A percentile compares a stretch with the other conserved stretches of the same genome.
phyloP scores from a whole-genome alignment of 2,113 vertebrate genomes.

The Himantopus leucocephalus region DNA sequence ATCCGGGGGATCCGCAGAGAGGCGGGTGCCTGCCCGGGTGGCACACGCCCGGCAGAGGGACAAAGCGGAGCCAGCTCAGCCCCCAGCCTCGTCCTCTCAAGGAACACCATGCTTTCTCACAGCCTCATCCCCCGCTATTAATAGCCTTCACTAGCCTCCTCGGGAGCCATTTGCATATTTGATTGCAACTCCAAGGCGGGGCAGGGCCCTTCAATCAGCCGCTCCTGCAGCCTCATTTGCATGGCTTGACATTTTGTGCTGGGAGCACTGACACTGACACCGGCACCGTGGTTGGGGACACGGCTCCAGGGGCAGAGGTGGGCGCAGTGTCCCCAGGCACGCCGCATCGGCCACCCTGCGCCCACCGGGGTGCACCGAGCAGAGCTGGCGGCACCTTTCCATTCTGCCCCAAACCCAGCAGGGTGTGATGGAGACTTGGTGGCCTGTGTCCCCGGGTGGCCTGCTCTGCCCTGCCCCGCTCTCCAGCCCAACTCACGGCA shows the following conservation, averaged over 20 bases:
- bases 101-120: not conserved
- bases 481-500: not conserved
- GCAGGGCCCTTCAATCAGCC: constrained; percentile 69
- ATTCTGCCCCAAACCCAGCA: not conserved
- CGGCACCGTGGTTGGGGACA: not conserved
- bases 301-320: not conserved
- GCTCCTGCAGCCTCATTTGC: constrained; percentile 73
- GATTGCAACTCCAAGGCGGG: constrained; percentile 70
- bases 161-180: constrained; percentile 75
- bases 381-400: not conserved
- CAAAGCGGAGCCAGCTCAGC: not conserved
- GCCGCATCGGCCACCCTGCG: rapidly evolving
- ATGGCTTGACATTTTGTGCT: constrained; percentile 73
- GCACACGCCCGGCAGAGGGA: not conserved
- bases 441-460: not conserved
- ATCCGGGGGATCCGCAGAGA: rapidly evolving
- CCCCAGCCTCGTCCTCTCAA: not conserved
- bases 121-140: constrained; percentile 39
- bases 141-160: constrained; percentile 54
- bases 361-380: rapidly evolving
- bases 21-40: not conserved
- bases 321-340: not conserved
- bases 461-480: not conserved
- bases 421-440: not conserved
- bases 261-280: constrained; percentile 12